A percentile compares a stretch with the other conserved stretches of the same genome.
Evolutionary conservation across 1,140 invertebrate species (phyloP).

Genomic region (Euglossa dilemma): DNA sequence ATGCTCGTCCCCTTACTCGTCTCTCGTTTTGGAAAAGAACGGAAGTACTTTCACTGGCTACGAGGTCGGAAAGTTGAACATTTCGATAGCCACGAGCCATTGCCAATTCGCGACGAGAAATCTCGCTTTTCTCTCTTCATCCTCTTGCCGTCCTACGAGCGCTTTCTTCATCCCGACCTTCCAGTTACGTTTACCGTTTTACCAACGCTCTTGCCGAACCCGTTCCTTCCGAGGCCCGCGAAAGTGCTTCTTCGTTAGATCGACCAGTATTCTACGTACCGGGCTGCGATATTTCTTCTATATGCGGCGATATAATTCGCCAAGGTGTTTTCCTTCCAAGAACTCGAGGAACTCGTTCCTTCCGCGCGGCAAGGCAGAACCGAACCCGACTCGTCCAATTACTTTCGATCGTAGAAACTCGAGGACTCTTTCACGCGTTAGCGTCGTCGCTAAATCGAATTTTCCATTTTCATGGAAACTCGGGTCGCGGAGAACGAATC

Average conservation of each 20-base stretch:
- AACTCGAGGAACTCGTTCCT: no score
- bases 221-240: no score
- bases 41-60: conserved; percentile 76
- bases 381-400: neutral
- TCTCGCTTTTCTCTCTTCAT: conserved; percentile 25
- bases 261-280: no score
- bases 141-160: neutral
- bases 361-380: neutral
- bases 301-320: no score
- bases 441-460: neutral
- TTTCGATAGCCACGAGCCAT: conserved; percentile 37
- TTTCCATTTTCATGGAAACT: neutral
- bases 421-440: neutral
- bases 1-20: conserved; percentile 50
- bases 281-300: no score
- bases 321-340: no score
- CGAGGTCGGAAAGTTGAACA: conserved; percentile 61
- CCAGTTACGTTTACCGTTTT: neutral
- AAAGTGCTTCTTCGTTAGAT: no score
- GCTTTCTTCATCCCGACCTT: neutral
- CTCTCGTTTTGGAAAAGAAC: conserved; percentile 75
- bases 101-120: conserved; percentile 30
- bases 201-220: neutral
- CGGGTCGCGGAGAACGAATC: neutral
- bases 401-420: neutral